These are phyloP conservation scores for Synanthedon tipuliformis DNA, from an alignment of 2,888 invertebrate species.

Conservation along the genomic window DNA sequence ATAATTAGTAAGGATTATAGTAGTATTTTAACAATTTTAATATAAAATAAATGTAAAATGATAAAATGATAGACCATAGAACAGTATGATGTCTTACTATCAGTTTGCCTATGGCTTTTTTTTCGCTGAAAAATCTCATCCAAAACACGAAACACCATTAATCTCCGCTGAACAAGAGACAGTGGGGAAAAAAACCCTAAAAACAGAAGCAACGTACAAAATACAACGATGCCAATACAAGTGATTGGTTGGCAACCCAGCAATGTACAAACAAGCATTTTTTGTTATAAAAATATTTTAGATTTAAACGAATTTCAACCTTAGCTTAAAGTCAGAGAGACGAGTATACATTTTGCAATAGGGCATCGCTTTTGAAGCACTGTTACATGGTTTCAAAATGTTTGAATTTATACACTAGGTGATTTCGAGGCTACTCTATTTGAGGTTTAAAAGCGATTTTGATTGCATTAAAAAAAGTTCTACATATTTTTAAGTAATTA, in stretches of 20 bases:
- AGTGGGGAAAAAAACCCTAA: slow-evolving; percentile 8
- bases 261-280: background rate
- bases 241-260: slow-evolving; percentile 21
- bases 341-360: background rate
- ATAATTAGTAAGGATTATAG: too few relatives aligned
- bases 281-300: background rate
- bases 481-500: too few relatives aligned
- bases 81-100: too few relatives aligned
- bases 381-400: background rate
- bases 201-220: slow-evolving; percentile 9
- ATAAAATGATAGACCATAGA: too few relatives aligned
- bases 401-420: too few relatives aligned
- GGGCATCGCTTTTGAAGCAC: background rate
- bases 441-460: too few relatives aligned
- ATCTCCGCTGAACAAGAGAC: slow-evolving; percentile 2
- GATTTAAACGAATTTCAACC: background rate
- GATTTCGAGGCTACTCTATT: background rate
- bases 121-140: too few relatives aligned
- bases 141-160: background rate
- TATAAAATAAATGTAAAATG: too few relatives aligned
- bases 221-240: slow-evolving; percentile 15
- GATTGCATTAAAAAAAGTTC: too few relatives aligned
- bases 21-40: too few relatives aligned
- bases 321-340: background rate
- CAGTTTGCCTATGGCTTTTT: too few relatives aligned